These are phyloP conservation scores for Rynchops niger DNA, from an alignment of 2,113 vertebrate genomes.

Conservation along the genomic window DNA sequence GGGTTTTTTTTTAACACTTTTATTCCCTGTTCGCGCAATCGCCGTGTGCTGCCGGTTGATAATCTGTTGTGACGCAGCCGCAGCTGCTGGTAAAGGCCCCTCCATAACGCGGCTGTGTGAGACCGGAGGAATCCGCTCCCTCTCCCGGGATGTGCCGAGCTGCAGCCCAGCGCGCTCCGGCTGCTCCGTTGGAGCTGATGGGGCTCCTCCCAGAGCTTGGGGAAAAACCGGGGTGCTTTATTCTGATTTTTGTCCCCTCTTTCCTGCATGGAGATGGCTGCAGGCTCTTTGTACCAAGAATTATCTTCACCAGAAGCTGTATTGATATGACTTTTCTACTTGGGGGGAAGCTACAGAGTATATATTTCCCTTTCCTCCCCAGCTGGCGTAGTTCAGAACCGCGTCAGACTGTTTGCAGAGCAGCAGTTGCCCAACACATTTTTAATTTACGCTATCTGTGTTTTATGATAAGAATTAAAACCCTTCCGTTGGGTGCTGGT, in stretches of 20 bases:
- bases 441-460: neutral
- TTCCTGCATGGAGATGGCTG: rapidly evolving
- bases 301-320: neutral
- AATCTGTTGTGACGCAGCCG: neutral
- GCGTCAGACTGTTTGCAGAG: neutral
- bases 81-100: neutral
- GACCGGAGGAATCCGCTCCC: too few species aligned
- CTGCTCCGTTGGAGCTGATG: neutral
- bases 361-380: neutral
- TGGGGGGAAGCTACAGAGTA: rapidly evolving
- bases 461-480: neutral
- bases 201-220: neutral
- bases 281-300: neutral
- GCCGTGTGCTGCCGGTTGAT: rapidly evolving
- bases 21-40: rapidly evolving
- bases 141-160: neutral
- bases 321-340: neutral
- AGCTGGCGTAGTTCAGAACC: neutral
- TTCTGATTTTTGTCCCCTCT: neutral
- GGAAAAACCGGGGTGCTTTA: neutral
- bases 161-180: rapidly evolving
- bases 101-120: neutral
- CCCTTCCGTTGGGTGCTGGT: neutral
- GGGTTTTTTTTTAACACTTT: neutral
- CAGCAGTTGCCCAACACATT: neutral